Base-by-base conservation (phyloP, 2,888 invertebrate species). In the Drosophila pseudotalamancana region DNA sequence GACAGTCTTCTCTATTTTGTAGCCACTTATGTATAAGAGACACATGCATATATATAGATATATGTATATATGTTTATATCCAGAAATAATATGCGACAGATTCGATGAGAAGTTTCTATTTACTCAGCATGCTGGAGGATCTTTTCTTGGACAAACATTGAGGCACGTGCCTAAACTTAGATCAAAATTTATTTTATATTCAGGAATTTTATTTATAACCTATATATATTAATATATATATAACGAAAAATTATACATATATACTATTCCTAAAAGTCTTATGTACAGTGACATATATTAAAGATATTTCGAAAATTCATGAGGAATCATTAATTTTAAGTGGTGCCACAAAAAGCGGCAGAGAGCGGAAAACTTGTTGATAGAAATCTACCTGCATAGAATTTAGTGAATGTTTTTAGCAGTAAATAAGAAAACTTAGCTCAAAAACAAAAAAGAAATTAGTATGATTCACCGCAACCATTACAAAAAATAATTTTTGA, bases 281-380 rank as follows among this genome's bases (percentile, higher is more conserved):
- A 21, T 48, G 14, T 35, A 35, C 32, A 21, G 23, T 37, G 19
- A 8, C n/a, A 5, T 16, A 12, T 48, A 51, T 42, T 29, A 27
- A 66, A 23, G 40, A 4, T 43, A 68, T 69, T 46, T 39, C 42
- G 29, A 34, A 9, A 16, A 21, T 19, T 16, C 31, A 57, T 42
- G 27, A 48, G 63, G 59, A 45, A 67, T 72, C 70, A 78, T 82
- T 72, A 76, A 70, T 78, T 72, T 46, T 60, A 49, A 62, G 54
- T 61, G 40, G 14, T 37, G 45, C 5, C 35, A 56, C 57, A 62
- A 31, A 51, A 56, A 34, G 23, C 14, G 42, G 12, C 39, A 40
- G 12, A 50, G 46, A 31, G 16, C 39, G 34, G 5, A 29, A 35
- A 34, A 37, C 11, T 27, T 79, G 50, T 61, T 76, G 60, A 43